phyloP scores from a whole-genome alignment of 2,113 vertebrate genomes.

The Asarcornis scutulata region DNA sequence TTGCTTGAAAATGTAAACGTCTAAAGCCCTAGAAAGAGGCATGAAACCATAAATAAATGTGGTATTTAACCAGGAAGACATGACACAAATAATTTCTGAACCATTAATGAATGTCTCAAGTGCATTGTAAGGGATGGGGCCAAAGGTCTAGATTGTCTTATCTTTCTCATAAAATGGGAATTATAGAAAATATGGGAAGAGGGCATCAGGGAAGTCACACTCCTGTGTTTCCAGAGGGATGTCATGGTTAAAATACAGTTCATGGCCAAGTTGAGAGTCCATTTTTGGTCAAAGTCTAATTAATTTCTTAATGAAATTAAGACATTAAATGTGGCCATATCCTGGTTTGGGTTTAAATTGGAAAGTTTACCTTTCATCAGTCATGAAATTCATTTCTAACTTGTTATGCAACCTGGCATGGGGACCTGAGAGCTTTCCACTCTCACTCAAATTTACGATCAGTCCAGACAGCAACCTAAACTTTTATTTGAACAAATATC shows the following conservation, averaged over 20 bases:
- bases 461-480: not conserved
- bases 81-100: constrained; percentile 12
- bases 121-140: not conserved
- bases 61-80: constrained; percentile 7
- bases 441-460: not conserved
- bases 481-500: not conserved
- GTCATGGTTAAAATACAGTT: not conserved
- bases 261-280: not conserved
- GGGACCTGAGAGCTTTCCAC: not conserved
- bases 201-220: not conserved
- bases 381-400: not conserved
- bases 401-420: not conserved
- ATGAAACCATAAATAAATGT: not conserved
- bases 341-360: not conserved
- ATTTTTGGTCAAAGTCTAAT: not conserved
- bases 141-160: not conserved
- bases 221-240: not conserved
- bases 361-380: not conserved
- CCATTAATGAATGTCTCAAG: not conserved
- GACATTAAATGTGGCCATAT: not conserved
- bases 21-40: not conserved
- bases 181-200: not conserved
- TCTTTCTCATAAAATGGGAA: not conserved
- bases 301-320: not conserved
- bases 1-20: not conserved